Conservation (phyloP, 2,888 invertebrate species). For the Oscheius myriophilus region DNA sequence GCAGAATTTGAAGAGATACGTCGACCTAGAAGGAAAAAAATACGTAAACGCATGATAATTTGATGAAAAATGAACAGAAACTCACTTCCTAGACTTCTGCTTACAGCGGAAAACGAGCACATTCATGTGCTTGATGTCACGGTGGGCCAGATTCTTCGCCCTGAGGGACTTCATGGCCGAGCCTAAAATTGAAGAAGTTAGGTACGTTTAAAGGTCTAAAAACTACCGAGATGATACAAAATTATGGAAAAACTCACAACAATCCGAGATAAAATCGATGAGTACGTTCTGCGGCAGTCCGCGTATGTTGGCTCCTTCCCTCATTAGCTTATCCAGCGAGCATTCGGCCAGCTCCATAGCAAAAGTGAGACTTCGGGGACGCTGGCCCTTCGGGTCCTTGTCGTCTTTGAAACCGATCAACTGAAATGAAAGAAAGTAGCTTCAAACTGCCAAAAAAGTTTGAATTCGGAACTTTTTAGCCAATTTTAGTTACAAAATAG, state of each 20-base stretch:
- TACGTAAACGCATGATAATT: background rate
- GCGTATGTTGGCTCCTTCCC: conserved; percentile 29
- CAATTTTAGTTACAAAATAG: background rate
- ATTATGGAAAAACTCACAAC: conserved; percentile 31
- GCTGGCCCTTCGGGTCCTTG: conserved; percentile 15
- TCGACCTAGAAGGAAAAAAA: conserved; percentile 17
- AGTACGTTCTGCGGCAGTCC: conserved; percentile 35
- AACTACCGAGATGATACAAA: too few relatives aligned
- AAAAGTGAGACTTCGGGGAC: conserved; percentile 33
- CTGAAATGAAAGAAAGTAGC: conserved; percentile 15
- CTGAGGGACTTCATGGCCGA: conserved; percentile 36
- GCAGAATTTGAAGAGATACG: conserved; percentile 45
- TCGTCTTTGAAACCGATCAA: conserved; percentile 32
- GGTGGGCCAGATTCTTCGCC: conserved; percentile 37
- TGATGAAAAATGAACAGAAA: background rate
- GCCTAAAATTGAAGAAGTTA: conserved; percentile 29
- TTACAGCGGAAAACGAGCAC: conserved; percentile 36
- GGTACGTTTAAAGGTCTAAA: background rate
- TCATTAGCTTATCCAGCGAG: conserved; percentile 40
- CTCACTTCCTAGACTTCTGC: conserved; percentile 25
- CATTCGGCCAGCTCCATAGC: conserved; percentile 43
- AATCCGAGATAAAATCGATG: conserved; percentile 42
- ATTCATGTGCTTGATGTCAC: conserved; percentile 51
- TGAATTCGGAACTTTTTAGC: background rate
- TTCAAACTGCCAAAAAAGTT: background rate